Evolutionary conservation across 2,888 invertebrate species (phyloP).

Genomic region (Agonopterix heracliana): DNA sequence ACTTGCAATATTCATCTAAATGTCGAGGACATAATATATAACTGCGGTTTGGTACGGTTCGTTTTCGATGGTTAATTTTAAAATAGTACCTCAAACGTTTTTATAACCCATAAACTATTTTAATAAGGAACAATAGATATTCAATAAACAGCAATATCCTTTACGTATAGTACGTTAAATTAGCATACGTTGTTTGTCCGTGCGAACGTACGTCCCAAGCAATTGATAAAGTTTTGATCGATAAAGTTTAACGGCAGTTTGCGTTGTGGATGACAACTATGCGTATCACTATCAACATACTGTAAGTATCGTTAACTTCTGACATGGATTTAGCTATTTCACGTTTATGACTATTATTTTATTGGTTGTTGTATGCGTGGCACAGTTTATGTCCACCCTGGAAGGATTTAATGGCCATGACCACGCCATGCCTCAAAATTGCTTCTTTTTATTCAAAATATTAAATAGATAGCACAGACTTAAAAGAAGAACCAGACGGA

Average conservation of each 20-base stretch:
- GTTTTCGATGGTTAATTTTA: not conserved
- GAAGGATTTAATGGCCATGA: not conserved
- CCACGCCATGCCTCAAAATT: too few species aligned
- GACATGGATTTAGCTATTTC: not conserved
- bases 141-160: too few species aligned
- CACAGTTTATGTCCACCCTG: not conserved
- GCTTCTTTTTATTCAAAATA: too few species aligned
- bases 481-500: too few species aligned
- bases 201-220: conserved; percentile 22
- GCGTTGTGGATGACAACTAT: conserved; percentile 25
- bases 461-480: too few species aligned
- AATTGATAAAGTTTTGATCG: conserved; percentile 67
- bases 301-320: conserved; percentile 5
- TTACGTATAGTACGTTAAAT: not conserved
- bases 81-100: not conserved
- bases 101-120: too few species aligned
- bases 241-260: conserved; percentile 53
- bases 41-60: not conserved
- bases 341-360: not conserved
- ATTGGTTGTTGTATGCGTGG: not conserved
- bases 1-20: too few species aligned
- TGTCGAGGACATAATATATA: too few species aligned
- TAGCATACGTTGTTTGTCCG: conserved; percentile 1
- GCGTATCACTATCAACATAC: too few species aligned
- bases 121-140: too few species aligned